Evolutionary conservation across 2,113 vertebrate species (phyloP), one percentile per base, ranked within the genome.

Genomic region (Hippocampus comes): DNA sequence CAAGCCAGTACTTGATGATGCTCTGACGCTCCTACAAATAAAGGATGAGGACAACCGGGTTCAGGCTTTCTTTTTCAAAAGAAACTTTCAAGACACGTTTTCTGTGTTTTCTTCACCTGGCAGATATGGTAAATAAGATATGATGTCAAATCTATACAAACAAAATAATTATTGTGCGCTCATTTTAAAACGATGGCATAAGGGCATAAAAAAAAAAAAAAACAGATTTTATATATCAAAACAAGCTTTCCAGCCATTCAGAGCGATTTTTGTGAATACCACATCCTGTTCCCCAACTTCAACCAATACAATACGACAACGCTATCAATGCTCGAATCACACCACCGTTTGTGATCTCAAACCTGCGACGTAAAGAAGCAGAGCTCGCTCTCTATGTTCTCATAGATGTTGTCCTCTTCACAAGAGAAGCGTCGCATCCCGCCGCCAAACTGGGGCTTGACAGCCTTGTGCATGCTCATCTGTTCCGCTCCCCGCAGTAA

Each of bases 351-450:
- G 18, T 30, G 48, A 59, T 14, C 30, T 78, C 89, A 85, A 74
- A 98, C 97, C 95, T 98, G 97, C 63, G 97, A 98, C 67, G 94
- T 97, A 83, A 99, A 97, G 87, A 99, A 99, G 86, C 92, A 93
- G 42, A 96, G 90, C 86, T 98, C 95, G 2, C 94, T 97, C 84
- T 98, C 96, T 12, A 98, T 95, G 82, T 97, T 97, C 87, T 97
- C 95, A 1, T 98, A 99, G 92, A 99, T 98, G 87, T 97, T 97
- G 83, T 97, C 95, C 83, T 99, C 97, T 64, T 98, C 96, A 1
- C 96, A 98, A 49, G 94, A 96, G 84, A 98, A 98, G 78, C 93
- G 89, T 8, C 94, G 88, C 70, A 93, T 95, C 2, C 97, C 97
- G 0, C 95, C 95, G 0, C 96, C 97, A 1, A 95, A 99, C 75